Percentiles rank a stretch among this genome's conserved stretches.
Conservation (phyloP, 2,888 invertebrate genomes). For the Eristalinus sepulchralis region DNA sequence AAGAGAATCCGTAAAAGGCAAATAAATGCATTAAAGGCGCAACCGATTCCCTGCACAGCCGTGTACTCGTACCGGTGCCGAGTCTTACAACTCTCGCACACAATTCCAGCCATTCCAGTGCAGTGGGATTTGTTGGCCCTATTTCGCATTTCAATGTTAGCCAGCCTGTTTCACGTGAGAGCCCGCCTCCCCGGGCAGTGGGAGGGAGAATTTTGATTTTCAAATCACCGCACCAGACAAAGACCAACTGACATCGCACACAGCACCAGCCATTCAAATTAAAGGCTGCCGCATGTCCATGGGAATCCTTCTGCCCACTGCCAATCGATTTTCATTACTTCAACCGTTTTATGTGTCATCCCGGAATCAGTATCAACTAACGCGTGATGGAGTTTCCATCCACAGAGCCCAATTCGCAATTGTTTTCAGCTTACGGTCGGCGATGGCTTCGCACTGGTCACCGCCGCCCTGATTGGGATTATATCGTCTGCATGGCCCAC, state of each 20-base stretch:
- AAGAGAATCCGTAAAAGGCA: background rate
- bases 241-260: slow-evolving; percentile 24
- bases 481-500: slow-evolving; percentile 2
- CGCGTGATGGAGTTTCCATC: slow-evolving; percentile 33
- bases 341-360: slow-evolving; percentile 46
- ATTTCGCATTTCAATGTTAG: slow-evolving; percentile 9
- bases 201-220: slow-evolving; percentile 31
- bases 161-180: background rate
- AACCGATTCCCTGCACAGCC: background rate
- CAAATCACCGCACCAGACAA: slow-evolving; percentile 41
- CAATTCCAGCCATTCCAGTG: background rate
- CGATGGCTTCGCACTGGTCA: background rate
- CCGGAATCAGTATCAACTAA: slow-evolving; percentile 6
- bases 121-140: slow-evolving; percentile 20
- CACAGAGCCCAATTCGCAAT: slow-evolving; percentile 25
- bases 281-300: slow-evolving; percentile 29
- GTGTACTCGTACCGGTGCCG: background rate
- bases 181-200: background rate
- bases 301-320: slow-evolving; percentile 33
- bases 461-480: slow-evolving; percentile 12
- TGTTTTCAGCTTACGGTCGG: slow-evolving; percentile 2
- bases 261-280: slow-evolving; percentile 13
- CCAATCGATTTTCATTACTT: slow-evolving; percentile 62
- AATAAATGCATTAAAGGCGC: slow-evolving; percentile 2
- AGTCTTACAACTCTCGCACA: background rate